phyloP scores from a whole-genome alignment of 2,113 vertebrate species.

The Patagioenas fasciata region DNA sequence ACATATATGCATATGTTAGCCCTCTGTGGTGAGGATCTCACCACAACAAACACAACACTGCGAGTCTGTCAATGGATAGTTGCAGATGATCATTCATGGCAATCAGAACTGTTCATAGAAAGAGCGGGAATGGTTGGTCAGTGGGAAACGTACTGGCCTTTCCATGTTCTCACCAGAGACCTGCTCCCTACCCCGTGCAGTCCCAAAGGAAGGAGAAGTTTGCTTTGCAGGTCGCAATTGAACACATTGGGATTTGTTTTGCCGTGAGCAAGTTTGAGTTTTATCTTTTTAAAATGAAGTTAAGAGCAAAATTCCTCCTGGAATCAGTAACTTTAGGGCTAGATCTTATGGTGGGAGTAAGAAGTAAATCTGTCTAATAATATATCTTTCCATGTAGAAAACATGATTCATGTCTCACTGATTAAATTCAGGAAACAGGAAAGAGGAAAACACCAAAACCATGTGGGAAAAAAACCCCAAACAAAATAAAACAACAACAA shows the following conservation, averaged over 20 bases:
- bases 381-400: background rate
- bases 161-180: background rate
- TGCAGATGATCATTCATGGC: background rate
- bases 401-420: background rate
- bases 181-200: background rate
- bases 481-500: background rate
- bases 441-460: background rate
- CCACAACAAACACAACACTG: background rate
- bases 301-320: background rate
- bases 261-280: background rate
- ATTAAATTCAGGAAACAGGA: background rate
- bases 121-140: background rate
- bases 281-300: background rate
- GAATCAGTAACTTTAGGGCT: background rate
- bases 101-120: background rate
- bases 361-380: background rate
- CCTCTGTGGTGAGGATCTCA: background rate
- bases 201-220: background rate
- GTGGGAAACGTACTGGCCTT: background rate
- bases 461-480: background rate
- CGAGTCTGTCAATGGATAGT: fast-evolving
- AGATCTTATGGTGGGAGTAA: background rate
- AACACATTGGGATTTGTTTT: background rate
- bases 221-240: background rate
- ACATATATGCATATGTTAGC: fast-evolving